Base-by-base conservation (phyloP, 2,888 invertebrate species). In the Balanococcus diminutus region DNA sequence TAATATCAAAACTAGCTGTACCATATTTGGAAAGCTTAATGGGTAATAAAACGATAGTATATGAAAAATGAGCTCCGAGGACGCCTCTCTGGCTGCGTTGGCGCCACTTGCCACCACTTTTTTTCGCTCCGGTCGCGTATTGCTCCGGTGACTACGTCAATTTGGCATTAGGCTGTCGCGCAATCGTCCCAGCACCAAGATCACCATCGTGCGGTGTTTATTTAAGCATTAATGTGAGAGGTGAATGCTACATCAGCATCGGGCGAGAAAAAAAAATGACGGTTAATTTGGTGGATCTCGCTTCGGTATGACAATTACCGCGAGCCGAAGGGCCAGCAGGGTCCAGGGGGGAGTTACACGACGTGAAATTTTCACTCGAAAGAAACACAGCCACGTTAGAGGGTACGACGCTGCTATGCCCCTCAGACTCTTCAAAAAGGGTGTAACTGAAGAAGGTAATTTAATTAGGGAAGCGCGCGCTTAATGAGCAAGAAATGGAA, bases 401-500 rank as follows among this genome's bases (percentile, higher is more conserved):
- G 36, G 36, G 36, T n/a, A 36, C 36, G 36, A 36, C 36, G 36
- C 5, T 36, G 36, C 36, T 8, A 6, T 36, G 36, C 36, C 36
- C n/a, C n/a, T n/a, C n/a, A n/a, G 36, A 36, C 14, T 42, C 11
- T 42, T 42, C 51, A 19, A 28, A 75, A 75, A 75, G 75, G 75
- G 75, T 75, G 75, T 36, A 75, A 75, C 75, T 36, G 83, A 67
- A 32, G 61, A 61, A 82, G 61, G 61, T 83, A 83, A 61, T 83
- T 83, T 83, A 83, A 83, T 83, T 83, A 61, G 61, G 36, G 83
- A 32, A 31, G 51, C 51, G 36, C 39, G 83, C 51, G 56, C 67
- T 61, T 83, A 83, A 83, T 83, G 83, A 83, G 83, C 56, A 83
- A 83, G 83, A 83, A 83, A 83, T 83, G 83, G 51, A 83, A 83